phyloP scores from a whole-genome alignment of 2,888 invertebrate genomes.

The Torymus tubicola region DNA sequence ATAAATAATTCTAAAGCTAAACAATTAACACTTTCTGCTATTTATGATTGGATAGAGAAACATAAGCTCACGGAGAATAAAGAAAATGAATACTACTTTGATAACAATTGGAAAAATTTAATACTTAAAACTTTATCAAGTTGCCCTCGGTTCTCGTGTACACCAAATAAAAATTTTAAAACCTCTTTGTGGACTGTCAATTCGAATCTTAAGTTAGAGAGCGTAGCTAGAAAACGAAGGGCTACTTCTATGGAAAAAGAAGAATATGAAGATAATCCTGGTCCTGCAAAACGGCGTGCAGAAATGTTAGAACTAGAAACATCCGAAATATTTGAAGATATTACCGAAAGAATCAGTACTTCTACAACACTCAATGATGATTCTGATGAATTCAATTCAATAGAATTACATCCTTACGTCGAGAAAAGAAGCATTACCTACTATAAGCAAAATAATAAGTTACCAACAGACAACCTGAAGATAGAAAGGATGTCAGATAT shows the following conservation, averaged over 20 bases:
- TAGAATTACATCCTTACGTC: no score
- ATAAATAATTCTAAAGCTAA: slow-evolving; percentile 97
- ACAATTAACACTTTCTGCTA: slow-evolving; percentile 96
- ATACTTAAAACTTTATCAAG: slow-evolving; percentile 38
- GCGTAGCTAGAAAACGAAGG: slow-evolving; percentile 9
- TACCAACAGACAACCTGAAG: no score
- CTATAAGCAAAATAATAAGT: no score
- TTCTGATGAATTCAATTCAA: no score
- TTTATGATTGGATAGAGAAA: slow-evolving; percentile 99
- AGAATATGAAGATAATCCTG: slow-evolving; percentile 12
- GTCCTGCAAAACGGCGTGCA: neutral
- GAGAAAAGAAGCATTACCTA: no score
- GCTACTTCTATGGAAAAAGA: slow-evolving; percentile 25
- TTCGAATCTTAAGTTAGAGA: neutral
- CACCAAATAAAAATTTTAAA: slow-evolving; percentile 25
- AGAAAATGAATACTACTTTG: slow-evolving; percentile 97
- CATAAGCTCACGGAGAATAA: slow-evolving; percentile 99
- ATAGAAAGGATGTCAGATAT: no score
- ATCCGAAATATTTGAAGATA: neutral
- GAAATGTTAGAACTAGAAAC: neutral
- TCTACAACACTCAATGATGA: no score
- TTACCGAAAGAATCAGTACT: no score
- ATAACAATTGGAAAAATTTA: slow-evolving; percentile 88
- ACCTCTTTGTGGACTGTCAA: slow-evolving; percentile 36
- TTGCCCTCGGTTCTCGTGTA: slow-evolving; percentile 29